A percentile compares a stretch with the other conserved stretches of the same genome.
Conservation (phyloP, 92 coral and sea anemone genomes). For the Paramuricea clavata region DNA sequence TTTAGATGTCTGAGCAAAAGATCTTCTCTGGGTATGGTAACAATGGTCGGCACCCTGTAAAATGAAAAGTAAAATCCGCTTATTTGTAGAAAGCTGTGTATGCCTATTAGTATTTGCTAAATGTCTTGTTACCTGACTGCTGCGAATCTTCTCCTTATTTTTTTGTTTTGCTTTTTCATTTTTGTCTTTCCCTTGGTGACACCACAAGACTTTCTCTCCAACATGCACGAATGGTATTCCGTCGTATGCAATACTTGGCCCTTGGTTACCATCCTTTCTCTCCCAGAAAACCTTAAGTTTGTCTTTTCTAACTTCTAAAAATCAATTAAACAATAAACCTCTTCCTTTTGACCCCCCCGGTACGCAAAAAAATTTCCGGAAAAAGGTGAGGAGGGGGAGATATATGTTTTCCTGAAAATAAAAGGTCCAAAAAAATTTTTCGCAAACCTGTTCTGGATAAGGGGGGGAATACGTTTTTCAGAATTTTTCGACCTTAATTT, state of each 20-base stretch:
- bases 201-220: constrained; percentile 44
- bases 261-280: constrained; percentile 12
- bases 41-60: constrained; percentile 2
- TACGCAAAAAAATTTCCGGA: no score
- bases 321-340: neutral
- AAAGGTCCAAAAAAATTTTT: no score
- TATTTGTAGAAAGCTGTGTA: neutral
- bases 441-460: no score
- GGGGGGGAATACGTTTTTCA: no score
- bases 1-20: constrained; percentile 31
- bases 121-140: neutral
- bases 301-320: constrained; percentile 25
- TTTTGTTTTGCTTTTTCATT: constrained; percentile 40
- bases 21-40: neutral
- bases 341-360: neutral
- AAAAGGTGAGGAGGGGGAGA: no score
- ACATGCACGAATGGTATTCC: constrained; percentile 48
- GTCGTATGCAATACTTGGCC: constrained; percentile 37
- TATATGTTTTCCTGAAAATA: no score
- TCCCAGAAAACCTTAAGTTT: constrained; percentile 42
- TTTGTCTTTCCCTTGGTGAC: constrained; percentile 53
- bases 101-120: neutral
- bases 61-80: neutral
- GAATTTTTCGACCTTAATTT: no score
- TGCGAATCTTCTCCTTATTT: constrained; percentile 8